Conservation (phyloP, 2,113 vertebrate species). For the Pantherophis guttatus region DNA sequence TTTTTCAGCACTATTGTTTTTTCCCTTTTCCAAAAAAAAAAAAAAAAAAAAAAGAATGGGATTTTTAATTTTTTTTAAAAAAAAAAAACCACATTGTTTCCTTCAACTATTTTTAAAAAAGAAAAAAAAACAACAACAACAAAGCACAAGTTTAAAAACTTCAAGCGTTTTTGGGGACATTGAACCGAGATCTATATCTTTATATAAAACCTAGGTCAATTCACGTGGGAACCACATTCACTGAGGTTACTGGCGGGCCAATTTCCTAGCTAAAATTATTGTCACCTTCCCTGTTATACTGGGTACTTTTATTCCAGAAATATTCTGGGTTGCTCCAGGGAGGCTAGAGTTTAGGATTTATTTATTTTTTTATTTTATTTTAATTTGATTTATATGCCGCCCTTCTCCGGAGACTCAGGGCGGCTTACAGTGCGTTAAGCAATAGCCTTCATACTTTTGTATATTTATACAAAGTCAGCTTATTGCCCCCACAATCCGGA, state of each 20-base stretch:
- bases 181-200: background rate
- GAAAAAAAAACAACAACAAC: too few species aligned
- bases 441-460: too few species aligned
- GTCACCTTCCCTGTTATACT: background rate
- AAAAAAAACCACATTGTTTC: background rate
- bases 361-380: too few species aligned
- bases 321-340: background rate
- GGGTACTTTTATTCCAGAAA: background rate
- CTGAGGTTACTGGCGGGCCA: background rate
- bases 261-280: too few species aligned
- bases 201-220: background rate
- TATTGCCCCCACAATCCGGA: too few species aligned
- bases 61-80: background rate
- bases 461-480: too few species aligned
- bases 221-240: background rate
- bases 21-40: background rate
- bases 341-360: background rate
- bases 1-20: background rate
- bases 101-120: background rate
- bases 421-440: too few species aligned
- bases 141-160: background rate
- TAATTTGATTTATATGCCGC: too few species aligned
- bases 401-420: too few species aligned
- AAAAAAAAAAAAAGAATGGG: slow-evolving; percentile 1
- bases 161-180: background rate